Percentiles rank a stretch among this genome's conserved stretches.
Evolutionary conservation across 2,888 invertebrate genomes (phyloP).

Genomic region (Busseola fusca): DNA sequence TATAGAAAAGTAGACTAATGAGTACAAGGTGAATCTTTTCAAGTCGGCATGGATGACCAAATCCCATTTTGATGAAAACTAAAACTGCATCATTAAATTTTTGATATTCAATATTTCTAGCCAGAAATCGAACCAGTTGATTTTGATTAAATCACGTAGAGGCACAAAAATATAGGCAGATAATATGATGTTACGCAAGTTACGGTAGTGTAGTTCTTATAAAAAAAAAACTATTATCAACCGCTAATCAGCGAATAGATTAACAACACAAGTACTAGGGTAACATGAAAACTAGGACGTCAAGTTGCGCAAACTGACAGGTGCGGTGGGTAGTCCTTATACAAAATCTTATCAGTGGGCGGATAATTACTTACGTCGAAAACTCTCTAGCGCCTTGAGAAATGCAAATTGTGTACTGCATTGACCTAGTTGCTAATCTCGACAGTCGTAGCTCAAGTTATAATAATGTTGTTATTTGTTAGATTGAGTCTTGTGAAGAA

Average conservation of each 20-base stretch:
- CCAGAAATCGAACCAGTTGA: too few relatives aligned
- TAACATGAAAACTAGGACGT: constrained; percentile 46
- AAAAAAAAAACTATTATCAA: constrained; percentile 14
- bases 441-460: constrained; percentile 23
- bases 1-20: background rate
- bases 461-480: constrained; percentile 32
- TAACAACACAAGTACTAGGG: constrained; percentile 38
- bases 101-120: too few relatives aligned
- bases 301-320: constrained; percentile 44
- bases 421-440: constrained; percentile 65
- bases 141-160: too few relatives aligned
- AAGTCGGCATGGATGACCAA: too few relatives aligned
- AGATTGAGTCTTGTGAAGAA: background rate
- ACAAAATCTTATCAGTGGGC: constrained; percentile 51
- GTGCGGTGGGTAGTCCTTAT: constrained; percentile 51
- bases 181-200: background rate
- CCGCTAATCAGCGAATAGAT: constrained; percentile 28
- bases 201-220: background rate
- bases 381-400: constrained; percentile 60
- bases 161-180: background rate
- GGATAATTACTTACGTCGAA: constrained; percentile 44
- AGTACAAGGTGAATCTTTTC: background rate
- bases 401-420: constrained; percentile 62
- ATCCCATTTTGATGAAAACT: too few relatives aligned
- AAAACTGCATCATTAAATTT: too few relatives aligned